Base-by-base conservation (phyloP, 2,888 invertebrate species). In the Tuberolachnus salignus region DNA sequence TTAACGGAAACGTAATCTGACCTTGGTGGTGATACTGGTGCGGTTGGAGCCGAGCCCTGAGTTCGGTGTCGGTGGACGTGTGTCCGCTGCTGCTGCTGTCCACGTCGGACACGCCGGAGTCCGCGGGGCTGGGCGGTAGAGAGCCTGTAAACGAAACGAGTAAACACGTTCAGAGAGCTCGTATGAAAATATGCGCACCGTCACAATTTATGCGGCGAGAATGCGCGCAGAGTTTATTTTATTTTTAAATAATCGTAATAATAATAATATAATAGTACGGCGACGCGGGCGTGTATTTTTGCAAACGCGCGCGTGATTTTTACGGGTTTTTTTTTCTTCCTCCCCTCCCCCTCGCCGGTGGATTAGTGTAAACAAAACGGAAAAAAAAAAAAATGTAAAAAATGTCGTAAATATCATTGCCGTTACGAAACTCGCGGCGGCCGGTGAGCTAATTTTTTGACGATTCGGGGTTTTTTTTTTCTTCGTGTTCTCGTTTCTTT, bases 21-120 rank as follows among this genome's bases (percentile, higher is more conserved):
- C 81, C 81, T 81, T 81, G 81, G 55, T 81, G 81, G 66, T 81
- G 81, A 64, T 80, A 74, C 51, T 80, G 80, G 63, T 74, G 81
- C 80, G 93, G 93, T 86, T 94, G 94, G 83, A 95, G 90, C 83
- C 95, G 89, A 80, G 94, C 92, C 87, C 95, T 95, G 85, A 94
- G 88, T 87, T 95, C 94, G 13, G 78, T 78, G 86, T 95, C 93
- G 81, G 90, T 90, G 78, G 91, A 91, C 10, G 91, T 83, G 81
- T 84, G 84, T 3, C 84, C 84, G 82, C 86, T 87, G 82, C 92
- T 95, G 82, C 95, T 95, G 83, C 95, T 95, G 88, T 97, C 97
- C 84, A 97, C 95, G 87, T 97, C 97, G 81, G 95, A 96, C 73
- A 97, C 97, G 82, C 97, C 97, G 86, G 95, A 96, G 89, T 98